Evolutionary conservation across 2,113 vertebrate genomes (phyloP).

Genomic region (Myiozetetes cayanensis): DNA sequence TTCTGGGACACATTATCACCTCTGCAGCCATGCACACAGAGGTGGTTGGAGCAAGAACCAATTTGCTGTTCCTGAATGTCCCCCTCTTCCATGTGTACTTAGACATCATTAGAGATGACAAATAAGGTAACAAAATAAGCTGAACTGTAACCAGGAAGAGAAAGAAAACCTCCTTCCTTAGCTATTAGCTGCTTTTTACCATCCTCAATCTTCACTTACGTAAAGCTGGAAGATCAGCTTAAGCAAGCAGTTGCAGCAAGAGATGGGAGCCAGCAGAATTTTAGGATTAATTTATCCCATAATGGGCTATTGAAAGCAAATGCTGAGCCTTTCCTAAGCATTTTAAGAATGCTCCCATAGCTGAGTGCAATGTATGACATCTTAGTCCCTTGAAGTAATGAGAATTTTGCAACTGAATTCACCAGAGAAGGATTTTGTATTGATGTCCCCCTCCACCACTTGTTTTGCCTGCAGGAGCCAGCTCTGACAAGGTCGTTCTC

Average conservation of each 20-base stretch:
- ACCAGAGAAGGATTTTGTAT: not conserved
- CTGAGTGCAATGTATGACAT: not conserved
- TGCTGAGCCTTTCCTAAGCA: not conserved
- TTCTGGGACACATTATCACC: not conserved
- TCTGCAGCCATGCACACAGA: not conserved
- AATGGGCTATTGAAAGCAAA: not conserved
- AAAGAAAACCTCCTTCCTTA: not conserved
- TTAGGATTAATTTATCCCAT: not conserved
- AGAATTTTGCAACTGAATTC: not conserved
- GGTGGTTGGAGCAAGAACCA: not conserved
- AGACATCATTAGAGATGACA: not conserved
- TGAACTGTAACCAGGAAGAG: not conserved
- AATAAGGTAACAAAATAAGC: not conserved
- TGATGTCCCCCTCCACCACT: not conserved
- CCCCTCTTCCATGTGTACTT: not conserved
- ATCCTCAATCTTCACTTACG: not conserved
- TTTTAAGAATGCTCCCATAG: not conserved
- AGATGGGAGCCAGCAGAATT: not conserved
- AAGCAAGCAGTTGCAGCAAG: not conserved
- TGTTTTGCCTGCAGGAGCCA: not conserved
- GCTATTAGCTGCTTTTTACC: not conserved
- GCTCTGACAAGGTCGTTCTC: not conserved
- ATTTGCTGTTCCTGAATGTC: not conserved
- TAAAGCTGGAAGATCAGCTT: not conserved
- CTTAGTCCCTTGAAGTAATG: not conserved